Percentiles rank a stretch among this genome's conserved stretches.
Conservation (phyloP, 2,888 invertebrate genomes). For the Nemotelus nigrinus region DNA sequence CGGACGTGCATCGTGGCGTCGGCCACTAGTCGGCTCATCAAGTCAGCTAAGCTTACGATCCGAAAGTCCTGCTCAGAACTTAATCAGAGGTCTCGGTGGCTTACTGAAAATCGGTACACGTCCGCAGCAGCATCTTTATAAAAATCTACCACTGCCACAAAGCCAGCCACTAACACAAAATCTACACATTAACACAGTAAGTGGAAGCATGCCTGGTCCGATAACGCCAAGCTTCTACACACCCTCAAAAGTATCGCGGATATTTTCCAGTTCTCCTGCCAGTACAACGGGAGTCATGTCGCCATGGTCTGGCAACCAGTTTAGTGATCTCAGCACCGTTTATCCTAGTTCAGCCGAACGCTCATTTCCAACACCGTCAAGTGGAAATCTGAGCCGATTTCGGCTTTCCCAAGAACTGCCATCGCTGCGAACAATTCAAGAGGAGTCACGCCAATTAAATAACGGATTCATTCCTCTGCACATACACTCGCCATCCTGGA, state of each 20-base stretch:
- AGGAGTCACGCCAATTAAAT: constrained; percentile 70
- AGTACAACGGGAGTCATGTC: constrained; percentile 69
- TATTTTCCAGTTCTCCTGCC: constrained; percentile 75
- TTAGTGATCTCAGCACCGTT: constrained; percentile 88
- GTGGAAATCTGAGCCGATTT: constrained; percentile 65
- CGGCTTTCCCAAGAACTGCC: constrained; percentile 79
- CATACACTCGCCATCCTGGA: constrained; percentile 71
- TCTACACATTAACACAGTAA: constrained; percentile 63
- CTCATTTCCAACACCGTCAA: constrained; percentile 80
- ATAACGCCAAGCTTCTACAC: constrained; percentile 61
- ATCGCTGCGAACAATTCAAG: constrained; percentile 76
- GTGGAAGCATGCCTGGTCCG: constrained; percentile 53
- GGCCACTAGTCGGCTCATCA: constrained; percentile 72
- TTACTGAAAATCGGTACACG: constrained; percentile 58
- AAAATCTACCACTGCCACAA: constrained; percentile 54
- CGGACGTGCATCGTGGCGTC: constrained; percentile 72
- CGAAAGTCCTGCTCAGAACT: constrained; percentile 72
- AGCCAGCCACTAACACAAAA: constrained; percentile 62
- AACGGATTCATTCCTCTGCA: constrained; percentile 72
- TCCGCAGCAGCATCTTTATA: constrained; percentile 62
- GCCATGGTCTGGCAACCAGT: constrained; percentile 77
- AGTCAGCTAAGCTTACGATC: constrained; percentile 75
- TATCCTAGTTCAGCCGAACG: constrained; percentile 82
- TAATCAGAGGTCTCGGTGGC: constrained; percentile 64
- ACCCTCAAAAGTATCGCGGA: constrained; percentile 66